A percentile compares a stretch with the other conserved stretches of the same genome.
Conservation (phyloP, 1,140 invertebrate genomes). For the Microplitis demolitor region DNA sequence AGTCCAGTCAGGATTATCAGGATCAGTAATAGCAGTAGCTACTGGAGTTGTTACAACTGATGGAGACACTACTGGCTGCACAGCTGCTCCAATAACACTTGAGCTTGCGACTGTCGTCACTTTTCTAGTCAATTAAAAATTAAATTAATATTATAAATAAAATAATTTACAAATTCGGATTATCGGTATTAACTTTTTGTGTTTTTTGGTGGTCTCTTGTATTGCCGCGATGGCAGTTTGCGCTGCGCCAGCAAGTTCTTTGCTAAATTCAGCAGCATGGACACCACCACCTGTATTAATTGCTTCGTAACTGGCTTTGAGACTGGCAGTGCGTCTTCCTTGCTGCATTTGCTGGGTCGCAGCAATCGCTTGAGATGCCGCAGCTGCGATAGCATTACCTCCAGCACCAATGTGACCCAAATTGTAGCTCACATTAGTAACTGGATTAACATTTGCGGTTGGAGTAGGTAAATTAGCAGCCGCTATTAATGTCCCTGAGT, state of each 20-base stretch:
- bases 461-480: slow-evolving; percentile 45
- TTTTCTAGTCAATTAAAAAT: slow-evolving; percentile 45
- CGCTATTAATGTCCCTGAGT: slow-evolving; percentile 54
- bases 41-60: slow-evolving; percentile 30
- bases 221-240: slow-evolving; percentile 79
- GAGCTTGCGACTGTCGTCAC: slow-evolving; percentile 54
- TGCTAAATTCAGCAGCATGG: slow-evolving; percentile 63
- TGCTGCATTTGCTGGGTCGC: slow-evolving; percentile 97
- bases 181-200: slow-evolving; percentile 63
- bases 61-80: slow-evolving; percentile 44
- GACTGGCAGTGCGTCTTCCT: slow-evolving; percentile 87
- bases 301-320: slow-evolving; percentile 94
- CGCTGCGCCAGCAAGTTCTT: slow-evolving; percentile 77
- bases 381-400: slow-evolving; percentile 89
- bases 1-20: slow-evolving; percentile 74
- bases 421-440: slow-evolving; percentile 64
- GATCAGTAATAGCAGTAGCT: slow-evolving; percentile 54
- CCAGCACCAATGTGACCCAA: slow-evolving; percentile 76
- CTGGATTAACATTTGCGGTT: slow-evolving; percentile 56
- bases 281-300: slow-evolving; percentile 70
- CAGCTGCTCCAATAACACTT: slow-evolving; percentile 50
- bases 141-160: background rate
- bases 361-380: slow-evolving; percentile 94
- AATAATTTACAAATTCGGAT: background rate
- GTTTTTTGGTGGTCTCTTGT: slow-evolving; percentile 70